These are phyloP conservation scores for Apocrypta bakeri DNA, from an alignment of 1,140 invertebrate species.

Conservation along the genomic window DNA sequence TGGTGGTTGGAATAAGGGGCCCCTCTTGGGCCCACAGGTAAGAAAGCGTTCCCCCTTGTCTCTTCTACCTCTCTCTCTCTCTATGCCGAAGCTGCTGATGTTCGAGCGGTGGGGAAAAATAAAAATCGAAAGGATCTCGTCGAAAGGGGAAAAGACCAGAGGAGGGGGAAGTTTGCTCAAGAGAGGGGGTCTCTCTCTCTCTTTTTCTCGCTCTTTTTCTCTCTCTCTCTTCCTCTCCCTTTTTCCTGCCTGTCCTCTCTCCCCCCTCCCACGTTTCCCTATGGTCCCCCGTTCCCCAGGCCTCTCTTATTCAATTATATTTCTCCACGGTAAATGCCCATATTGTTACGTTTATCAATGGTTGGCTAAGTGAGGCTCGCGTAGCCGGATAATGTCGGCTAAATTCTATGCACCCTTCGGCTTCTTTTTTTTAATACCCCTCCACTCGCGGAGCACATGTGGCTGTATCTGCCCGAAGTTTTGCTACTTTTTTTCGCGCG, in stretches of 20 bases:
- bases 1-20: conserved; percentile 51
- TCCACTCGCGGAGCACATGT: neutral
- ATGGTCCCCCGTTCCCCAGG: neutral
- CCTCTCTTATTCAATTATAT: conserved; percentile 71
- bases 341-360: conserved; percentile 76
- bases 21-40: conserved; percentile 56
- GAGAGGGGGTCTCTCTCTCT: conserved; percentile 52
- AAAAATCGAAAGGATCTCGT: conserved; percentile 72
- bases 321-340: conserved; percentile 73
- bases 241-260: conserved; percentile 50
- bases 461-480: neutral
- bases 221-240: conserved; percentile 57
- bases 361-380: conserved; percentile 72
- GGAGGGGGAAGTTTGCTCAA: conserved; percentile 49
- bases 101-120: conserved; percentile 60
- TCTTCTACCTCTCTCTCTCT: neutral
- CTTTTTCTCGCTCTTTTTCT: conserved; percentile 52
- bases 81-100: neutral
- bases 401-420: conserved; percentile 49
- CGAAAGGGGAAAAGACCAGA: conserved; percentile 65
- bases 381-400: conserved; percentile 53
- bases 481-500: too few species aligned
- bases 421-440: conserved; percentile 17
- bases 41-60: conserved; percentile 8
- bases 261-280: neutral